Evolutionary conservation across 1,140 invertebrate species (phyloP), one percentile per base, ranked within the genome.

Genomic region (Bradynema listronoti): DNA sequence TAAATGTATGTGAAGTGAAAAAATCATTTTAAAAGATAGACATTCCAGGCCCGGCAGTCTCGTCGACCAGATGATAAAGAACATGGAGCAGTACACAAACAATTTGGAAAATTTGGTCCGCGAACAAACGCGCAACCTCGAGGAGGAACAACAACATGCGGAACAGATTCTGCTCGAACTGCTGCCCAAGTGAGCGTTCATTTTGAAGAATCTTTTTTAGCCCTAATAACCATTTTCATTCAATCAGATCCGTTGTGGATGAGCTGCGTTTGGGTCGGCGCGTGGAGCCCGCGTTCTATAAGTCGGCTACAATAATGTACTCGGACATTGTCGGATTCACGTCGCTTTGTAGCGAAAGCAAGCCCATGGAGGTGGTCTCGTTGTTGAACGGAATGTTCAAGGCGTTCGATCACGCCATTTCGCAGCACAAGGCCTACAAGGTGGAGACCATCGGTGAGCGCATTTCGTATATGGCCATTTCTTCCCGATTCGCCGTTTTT

Each of bases 1-100:
- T n/a, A n/a, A n/a, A n/a, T n/a, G n/a, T n/a, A n/a, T n/a, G n/a
- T n/a, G n/a, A n/a, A n/a, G n/a, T n/a, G n/a, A n/a, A 63, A 33
- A 11, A 34, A 4, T 49, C 19, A 22, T 24, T 29, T 1, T 49
- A 16, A 11, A 53, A 22, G 24, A 61, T 66, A 32, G 32, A 2
- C 3, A 11, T 33, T 61, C 34, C 29, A 65, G 63, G 68, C 56
- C 70, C 19, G 70, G 65, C 16, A 62, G 63, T 56, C 54, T 73
- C 32, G 70, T 69, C 16, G 70, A 69, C 49, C 66, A 69, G 41
- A 67, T 69, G 60, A 64, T 69, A n/a, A 69, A 69, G n/a, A 68
- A 68, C 33, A 71, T 65, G 60, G 70, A 70, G 30, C 69, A 72
- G 32, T 62, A 62, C 32, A 62, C 58, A 29, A 65, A 54, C 30